phyloP scores from a whole-genome alignment of 1,140 invertebrate species.

The Hesperophylax magnus region DNA sequence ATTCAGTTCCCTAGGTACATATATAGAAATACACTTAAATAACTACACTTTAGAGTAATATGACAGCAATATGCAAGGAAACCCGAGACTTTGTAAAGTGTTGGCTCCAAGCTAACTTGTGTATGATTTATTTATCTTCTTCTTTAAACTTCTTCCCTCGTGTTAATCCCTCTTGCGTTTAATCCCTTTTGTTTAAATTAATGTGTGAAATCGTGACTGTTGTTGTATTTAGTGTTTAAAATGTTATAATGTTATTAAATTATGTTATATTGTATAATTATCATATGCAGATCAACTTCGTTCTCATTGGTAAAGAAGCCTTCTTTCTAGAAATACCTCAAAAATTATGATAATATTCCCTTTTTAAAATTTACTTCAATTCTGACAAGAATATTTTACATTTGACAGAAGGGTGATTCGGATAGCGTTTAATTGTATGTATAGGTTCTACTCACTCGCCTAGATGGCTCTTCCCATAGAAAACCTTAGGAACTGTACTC shows the following conservation, averaged over 20 bases:
- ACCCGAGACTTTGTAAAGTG: not conserved
- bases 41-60: too few species aligned
- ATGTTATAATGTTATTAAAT: constrained; percentile 49
- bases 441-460: too few species aligned
- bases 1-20: too few species aligned
- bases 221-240: constrained; percentile 53
- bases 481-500: too few species aligned
- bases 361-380: too few species aligned
- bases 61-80: too few species aligned
- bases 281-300: constrained; percentile 51
- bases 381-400: too few species aligned
- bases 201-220: constrained; percentile 53
- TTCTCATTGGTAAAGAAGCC: constrained; percentile 13
- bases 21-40: too few species aligned
- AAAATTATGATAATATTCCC: too few species aligned
- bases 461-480: too few species aligned
- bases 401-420: too few species aligned
- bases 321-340: not conserved
- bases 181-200: constrained; percentile 31
- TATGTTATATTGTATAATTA: constrained; percentile 55
- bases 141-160: not conserved
- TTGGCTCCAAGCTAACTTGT: not conserved
- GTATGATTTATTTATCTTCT: not conserved
- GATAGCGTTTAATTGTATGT: too few species aligned
- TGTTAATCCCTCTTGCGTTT: constrained; percentile 2